Evolutionary conservation across 1,140 invertebrate genomes (phyloP).

Genomic region (Trichoplusia ni): DNA sequence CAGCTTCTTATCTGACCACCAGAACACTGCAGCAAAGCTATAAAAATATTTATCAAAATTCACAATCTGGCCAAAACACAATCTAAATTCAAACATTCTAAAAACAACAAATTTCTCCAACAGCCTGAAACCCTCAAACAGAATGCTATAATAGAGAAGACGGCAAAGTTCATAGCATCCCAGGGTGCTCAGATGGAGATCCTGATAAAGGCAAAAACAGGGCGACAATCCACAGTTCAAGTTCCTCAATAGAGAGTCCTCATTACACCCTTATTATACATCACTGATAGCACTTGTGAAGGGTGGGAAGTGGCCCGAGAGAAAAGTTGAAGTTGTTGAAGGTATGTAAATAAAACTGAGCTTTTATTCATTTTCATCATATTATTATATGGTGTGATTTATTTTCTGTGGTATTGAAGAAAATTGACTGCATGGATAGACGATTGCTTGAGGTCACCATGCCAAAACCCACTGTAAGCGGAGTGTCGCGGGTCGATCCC

Average conservation of each 20-base stretch:
- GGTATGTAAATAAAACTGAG: conserved; percentile 56
- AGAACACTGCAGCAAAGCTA: too few relatives aligned
- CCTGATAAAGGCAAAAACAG: conserved; percentile 97
- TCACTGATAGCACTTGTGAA: conserved; percentile 92
- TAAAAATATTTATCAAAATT: too few relatives aligned
- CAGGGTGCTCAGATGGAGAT: conserved; percentile 99
- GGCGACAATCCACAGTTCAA: conserved; percentile 95
- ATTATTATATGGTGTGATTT: too few relatives aligned
- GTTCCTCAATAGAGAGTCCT: conserved; percentile 94
- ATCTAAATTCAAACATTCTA: too few relatives aligned
- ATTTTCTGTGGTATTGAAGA: too few relatives aligned
- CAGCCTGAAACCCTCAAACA: conserved; percentile 96
- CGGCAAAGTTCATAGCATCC: conserved; percentile 94
- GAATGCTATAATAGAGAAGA: conserved; percentile 98
- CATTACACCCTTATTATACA: conserved; percentile 95
- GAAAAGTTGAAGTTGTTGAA: conserved; percentile 79
- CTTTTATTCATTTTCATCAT: neutral
- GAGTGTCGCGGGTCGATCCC: too few relatives aligned
- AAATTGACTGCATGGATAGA: too few relatives aligned
- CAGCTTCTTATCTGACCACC: too few relatives aligned
- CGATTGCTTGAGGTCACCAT: neutral
- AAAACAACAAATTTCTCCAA: conserved; percentile 4
- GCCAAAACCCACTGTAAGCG: too few relatives aligned
- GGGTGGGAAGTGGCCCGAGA: conserved; percentile 84
- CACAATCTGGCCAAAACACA: too few relatives aligned